phyloP scores from a whole-genome alignment of 2,888 invertebrate genomes.

The Tenthredo livida region DNA sequence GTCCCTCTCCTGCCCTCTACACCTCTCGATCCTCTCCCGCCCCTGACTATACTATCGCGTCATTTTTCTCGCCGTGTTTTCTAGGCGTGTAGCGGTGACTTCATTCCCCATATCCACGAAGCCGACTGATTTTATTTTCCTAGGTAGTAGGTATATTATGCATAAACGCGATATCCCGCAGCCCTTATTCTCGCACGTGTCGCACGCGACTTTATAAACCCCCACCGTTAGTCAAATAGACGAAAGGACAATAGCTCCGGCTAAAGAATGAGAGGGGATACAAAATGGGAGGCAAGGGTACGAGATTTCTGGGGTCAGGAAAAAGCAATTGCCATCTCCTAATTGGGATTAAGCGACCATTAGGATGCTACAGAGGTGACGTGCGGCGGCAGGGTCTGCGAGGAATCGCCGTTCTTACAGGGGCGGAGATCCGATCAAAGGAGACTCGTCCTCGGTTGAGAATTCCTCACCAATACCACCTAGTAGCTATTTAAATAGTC shows the following conservation, averaged over 20 bases:
- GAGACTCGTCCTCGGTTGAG: conserved; percentile 7
- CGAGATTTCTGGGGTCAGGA: conserved; percentile 3
- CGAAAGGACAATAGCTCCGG: not conserved
- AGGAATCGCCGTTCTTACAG: conserved; percentile 31
- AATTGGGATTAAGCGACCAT: conserved; percentile 54
- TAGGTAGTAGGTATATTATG: not conserved
- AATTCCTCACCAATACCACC: conserved; percentile 49
- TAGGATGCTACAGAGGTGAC: conserved; percentile 51
- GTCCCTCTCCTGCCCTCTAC: conserved; percentile 22
- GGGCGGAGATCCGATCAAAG: conserved; percentile 43
- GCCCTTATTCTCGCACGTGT: not conserved
- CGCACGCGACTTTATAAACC: not conserved
- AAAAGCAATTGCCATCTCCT: conserved; percentile 46
- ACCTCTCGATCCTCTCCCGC: not conserved
- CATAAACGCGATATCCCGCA: not conserved
- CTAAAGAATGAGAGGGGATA: not conserved
- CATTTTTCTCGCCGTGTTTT: conserved; percentile 41
- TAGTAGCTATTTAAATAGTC: conserved; percentile 53
- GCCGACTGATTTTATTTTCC: not conserved
- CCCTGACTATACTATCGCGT: conserved; percentile 30
- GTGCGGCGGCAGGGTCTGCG: conserved; percentile 26
- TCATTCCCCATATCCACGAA: not conserved
- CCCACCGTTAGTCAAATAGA: not conserved
- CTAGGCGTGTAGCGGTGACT: not conserved
- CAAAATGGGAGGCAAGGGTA: not conserved